A percentile compares a stretch with the other conserved stretches of the same genome.
Conservation (phyloP, 35 echinoderm and acorn worm species). For the Ophioderma brevispina region DNA sequence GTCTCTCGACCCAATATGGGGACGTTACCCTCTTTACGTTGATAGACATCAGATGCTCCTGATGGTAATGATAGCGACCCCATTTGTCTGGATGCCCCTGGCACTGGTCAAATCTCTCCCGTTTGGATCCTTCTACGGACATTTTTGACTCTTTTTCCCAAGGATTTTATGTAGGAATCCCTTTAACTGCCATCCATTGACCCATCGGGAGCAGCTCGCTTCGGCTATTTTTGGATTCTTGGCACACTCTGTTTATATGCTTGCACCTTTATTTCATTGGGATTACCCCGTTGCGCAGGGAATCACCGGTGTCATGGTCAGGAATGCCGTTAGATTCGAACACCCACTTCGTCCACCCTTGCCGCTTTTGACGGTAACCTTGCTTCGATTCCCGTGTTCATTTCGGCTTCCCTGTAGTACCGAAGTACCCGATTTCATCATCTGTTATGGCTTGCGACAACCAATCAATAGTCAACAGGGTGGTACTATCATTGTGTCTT, state of each 20-base stretch:
- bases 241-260: constrained; percentile 9
- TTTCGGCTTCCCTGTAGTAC: constrained; percentile 55
- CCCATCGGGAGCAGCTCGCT: constrained; percentile 52
- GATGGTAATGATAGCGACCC: constrained; percentile 85
- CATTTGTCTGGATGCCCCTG: constrained; percentile 68
- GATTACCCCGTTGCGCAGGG: constrained; percentile 50
- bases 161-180: constrained; percentile 67
- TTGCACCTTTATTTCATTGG: constrained; percentile 53
- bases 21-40: not conserved
- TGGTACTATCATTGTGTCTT: too few relatives aligned
- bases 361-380: constrained; percentile 29
- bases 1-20: constrained; percentile 58
- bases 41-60: constrained; percentile 48
- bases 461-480: too few relatives aligned
- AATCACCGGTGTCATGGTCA: constrained; percentile 64
- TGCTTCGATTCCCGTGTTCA: constrained; percentile 55
- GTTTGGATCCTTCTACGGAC: constrained; percentile 31
- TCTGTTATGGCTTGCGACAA: constrained; percentile 50
- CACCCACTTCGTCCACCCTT: constrained; percentile 13
- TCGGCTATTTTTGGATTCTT: constrained; percentile 38
- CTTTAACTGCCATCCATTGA: constrained; percentile 62
- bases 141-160: constrained; percentile 37
- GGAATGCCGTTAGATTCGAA: constrained; percentile 71
- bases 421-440: constrained; percentile 45
- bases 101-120: constrained; percentile 68